Percentiles rank a stretch among this genome's conserved stretches.
phyloP scores from a whole-genome alignment of 2,888 invertebrate genomes.

The Drosophila cognata region DNA sequence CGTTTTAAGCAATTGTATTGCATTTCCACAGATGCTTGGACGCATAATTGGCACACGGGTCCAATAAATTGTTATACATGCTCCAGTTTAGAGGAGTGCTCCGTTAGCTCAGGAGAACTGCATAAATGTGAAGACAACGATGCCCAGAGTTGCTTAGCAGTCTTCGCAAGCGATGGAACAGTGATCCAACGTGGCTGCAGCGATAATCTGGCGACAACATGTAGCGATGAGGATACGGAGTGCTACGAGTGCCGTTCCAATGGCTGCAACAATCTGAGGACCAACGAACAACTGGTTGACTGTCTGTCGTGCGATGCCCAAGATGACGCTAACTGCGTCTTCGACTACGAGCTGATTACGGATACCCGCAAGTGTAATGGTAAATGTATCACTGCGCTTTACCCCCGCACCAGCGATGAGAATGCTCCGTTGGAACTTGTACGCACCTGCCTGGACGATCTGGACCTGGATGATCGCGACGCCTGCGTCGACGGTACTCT shows the following conservation, averaged over 20 bases:
- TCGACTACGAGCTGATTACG: slow-evolving; percentile 52
- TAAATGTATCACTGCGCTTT: slow-evolving; percentile 80
- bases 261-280: slow-evolving; percentile 74
- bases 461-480: slow-evolving; percentile 72
- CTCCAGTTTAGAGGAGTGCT: slow-evolving; percentile 58
- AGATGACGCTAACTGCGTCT: slow-evolving; percentile 60
- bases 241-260: slow-evolving; percentile 81
- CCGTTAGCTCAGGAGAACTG: slow-evolving; percentile 49
- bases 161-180: slow-evolving; percentile 53
- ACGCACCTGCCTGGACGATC: slow-evolving; percentile 81
- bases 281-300: slow-evolving; percentile 59
- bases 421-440: slow-evolving; percentile 69
- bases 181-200: slow-evolving; percentile 78
- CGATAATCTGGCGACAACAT: slow-evolving; percentile 50
- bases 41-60: slow-evolving; percentile 68
- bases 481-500: slow-evolving; percentile 55
- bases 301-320: slow-evolving; percentile 77
- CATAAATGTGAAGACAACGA: slow-evolving; percentile 62
- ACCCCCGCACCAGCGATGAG: slow-evolving; percentile 68
- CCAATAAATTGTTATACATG: slow-evolving; percentile 76
- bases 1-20: background rate
- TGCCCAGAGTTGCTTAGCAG: slow-evolving; percentile 70
- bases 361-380: slow-evolving; percentile 69
- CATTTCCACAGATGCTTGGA: slow-evolving; percentile 52
- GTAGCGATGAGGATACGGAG: slow-evolving; percentile 35